Conservation (phyloP, 2,113 vertebrate genomes). For the Lophius piscatorius region DNA sequence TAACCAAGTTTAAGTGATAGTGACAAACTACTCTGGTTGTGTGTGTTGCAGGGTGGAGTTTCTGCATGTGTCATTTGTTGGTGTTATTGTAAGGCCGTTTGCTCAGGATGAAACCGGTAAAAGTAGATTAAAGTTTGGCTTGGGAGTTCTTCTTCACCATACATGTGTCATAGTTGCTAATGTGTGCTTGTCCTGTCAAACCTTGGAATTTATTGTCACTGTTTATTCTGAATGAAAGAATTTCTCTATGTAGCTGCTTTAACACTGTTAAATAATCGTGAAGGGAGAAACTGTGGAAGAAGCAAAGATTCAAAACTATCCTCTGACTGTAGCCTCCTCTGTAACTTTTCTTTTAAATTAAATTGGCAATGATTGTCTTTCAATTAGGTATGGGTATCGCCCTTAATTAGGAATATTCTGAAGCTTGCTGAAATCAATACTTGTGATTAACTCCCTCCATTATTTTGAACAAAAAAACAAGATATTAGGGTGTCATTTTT, state of each 20-base stretch:
- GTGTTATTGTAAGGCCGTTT: slow-evolving; percentile 5
- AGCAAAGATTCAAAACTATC: not conserved
- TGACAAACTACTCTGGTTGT: slow-evolving; percentile 38
- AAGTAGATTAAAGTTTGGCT: too few species aligned
- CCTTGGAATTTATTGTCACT: not conserved
- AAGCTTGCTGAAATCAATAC: too few species aligned
- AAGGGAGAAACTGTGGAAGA: slow-evolving; percentile 5
- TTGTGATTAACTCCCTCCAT: too few species aligned
- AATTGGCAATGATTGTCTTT: too few species aligned
- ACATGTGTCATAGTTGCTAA: not conserved
- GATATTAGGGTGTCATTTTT: too few species aligned
- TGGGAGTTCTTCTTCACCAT: not conserved
- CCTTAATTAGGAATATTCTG: too few species aligned
- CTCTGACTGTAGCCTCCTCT: not conserved
- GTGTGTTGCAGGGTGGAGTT: slow-evolving; percentile 75
- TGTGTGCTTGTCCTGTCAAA: not conserved
- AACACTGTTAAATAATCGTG: not conserved
- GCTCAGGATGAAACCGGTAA: not conserved
- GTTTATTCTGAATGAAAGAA: not conserved
- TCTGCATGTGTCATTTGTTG: slow-evolving; percentile 23
- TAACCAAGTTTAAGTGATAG: slow-evolving; percentile 1
- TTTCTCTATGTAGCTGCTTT: slow-evolving; percentile 7
- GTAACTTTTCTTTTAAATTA: too few species aligned
- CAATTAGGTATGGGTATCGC: too few species aligned
- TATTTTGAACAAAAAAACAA: too few species aligned